These are phyloP conservation scores for Hypocryptadius cinnamomeus DNA, from an alignment of 2,113 vertebrate genomes.

Conservation along the genomic window DNA sequence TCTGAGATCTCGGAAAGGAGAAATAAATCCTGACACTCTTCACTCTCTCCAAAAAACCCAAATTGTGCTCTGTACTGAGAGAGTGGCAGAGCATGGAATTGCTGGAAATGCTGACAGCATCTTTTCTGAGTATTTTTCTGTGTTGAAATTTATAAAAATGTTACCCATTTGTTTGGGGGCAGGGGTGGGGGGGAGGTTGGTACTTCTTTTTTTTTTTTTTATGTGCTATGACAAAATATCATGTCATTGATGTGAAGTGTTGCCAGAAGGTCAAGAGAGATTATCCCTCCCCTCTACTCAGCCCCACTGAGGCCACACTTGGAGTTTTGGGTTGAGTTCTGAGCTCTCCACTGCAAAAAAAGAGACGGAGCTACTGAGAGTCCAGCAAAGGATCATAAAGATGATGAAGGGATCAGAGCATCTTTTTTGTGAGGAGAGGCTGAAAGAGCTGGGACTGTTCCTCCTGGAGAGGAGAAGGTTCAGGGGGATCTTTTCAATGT, in stretches of 20 bases:
- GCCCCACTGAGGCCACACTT: not conserved
- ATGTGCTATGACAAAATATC: accelerated
- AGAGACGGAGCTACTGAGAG: not conserved
- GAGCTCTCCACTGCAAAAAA: not conserved
- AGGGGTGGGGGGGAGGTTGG: not conserved
- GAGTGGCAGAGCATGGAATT: not conserved
- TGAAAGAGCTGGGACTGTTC: not conserved
- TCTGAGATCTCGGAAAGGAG: not conserved
- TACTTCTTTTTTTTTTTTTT: not conserved
- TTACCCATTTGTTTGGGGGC: not conserved
- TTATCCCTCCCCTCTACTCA: not conserved
- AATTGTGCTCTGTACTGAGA: not conserved
- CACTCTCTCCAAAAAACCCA: accelerated
- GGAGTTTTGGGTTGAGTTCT: not conserved
- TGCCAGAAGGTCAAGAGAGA: not conserved
- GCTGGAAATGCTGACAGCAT: not conserved
- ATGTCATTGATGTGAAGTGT: not conserved
- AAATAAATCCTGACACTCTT: not conserved
- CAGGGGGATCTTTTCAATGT: not conserved
- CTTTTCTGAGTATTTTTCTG: not conserved
- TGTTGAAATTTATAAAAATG: not conserved
- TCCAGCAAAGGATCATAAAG: not conserved
- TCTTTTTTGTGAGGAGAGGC: not conserved
- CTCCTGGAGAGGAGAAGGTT: not conserved
- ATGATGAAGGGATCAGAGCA: not conserved